Evolutionary conservation across 2,888 invertebrate species (phyloP).

Genomic region (Geotrupes spiniger): DNA sequence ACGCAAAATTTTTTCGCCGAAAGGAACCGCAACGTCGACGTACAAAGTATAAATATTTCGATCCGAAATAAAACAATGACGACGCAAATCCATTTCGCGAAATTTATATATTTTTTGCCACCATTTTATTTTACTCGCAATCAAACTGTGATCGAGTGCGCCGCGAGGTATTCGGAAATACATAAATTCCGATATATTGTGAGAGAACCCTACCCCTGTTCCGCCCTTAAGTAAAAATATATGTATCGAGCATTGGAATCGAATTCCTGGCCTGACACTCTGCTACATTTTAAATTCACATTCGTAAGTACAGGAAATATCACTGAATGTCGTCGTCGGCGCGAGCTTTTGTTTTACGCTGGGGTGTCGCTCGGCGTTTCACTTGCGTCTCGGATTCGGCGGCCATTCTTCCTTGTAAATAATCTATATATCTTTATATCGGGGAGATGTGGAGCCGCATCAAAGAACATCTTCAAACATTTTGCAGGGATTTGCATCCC

Average conservation of each 20-base stretch:
- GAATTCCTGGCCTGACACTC: conserved; percentile 48
- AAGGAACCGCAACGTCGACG: too few species aligned
- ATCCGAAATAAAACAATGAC: conserved; percentile 12
- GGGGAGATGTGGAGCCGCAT: too few species aligned
- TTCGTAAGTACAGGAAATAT: conserved; percentile 41
- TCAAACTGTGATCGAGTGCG: conserved; percentile 49
- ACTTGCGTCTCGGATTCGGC: conserved; percentile 2
- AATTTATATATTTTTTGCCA: conserved; percentile 26
- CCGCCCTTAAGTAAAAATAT: conserved; percentile 52
- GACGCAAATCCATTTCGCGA: conserved; percentile 20
- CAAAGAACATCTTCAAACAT: too few species aligned
- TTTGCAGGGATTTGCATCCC: too few species aligned
- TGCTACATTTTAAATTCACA: conserved; percentile 51
- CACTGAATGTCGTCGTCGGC: conserved; percentile 14
- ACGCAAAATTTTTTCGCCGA: too few species aligned
- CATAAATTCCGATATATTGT: conserved; percentile 50
- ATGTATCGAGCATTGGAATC: conserved; percentile 51
- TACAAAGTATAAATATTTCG: too few species aligned
- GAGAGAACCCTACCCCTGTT: conserved; percentile 40
- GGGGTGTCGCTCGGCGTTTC: conserved; percentile 21
- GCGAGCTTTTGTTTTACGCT: conserved; percentile 22
- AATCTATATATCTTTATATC: too few species aligned
- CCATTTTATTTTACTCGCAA: conserved; percentile 38
- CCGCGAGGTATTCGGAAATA: conserved; percentile 49
- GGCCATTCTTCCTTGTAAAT: too few species aligned